A percentile compares a stretch with the other conserved stretches of the same genome.
Conservation (phyloP, 1,140 invertebrate species). For the Drosophila chauvacae region DNA sequence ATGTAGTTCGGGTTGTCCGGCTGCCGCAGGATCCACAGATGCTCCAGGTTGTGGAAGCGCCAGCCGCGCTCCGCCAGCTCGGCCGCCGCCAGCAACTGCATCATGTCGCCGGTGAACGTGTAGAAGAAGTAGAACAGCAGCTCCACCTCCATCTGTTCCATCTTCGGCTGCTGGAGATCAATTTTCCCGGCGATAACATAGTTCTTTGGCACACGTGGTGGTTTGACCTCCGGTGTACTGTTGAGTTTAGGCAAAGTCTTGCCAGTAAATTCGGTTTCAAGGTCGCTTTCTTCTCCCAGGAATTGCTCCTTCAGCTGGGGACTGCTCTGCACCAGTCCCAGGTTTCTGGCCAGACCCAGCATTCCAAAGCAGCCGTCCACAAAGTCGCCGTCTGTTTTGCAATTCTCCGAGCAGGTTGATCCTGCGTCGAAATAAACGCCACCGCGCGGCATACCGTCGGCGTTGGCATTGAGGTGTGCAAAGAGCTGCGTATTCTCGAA, state of each 20-base stretch:
- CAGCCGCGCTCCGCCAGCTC: conserved; percentile 64
- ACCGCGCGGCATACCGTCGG: conserved; percentile 46
- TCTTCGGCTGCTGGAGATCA: conserved; percentile 49
- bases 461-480: conserved; percentile 47
- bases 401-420: neutral
- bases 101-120: conserved; percentile 60
- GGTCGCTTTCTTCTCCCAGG: conserved; percentile 23
- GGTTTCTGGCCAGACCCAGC: conserved; percentile 38
- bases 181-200: neutral
- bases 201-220: conserved; percentile 21
- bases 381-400: neutral
- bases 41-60: conserved; percentile 59
- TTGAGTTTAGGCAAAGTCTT: neutral
- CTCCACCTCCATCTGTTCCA: conserved; percentile 59
- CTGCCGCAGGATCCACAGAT: conserved; percentile 55
- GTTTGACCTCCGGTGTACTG: conserved; percentile 12
- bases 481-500: conserved; percentile 35
- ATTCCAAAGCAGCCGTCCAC: conserved; percentile 48
- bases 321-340: conserved; percentile 20
- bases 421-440: conserved; percentile 45
- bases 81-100: conserved; percentile 68
- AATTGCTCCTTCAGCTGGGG: conserved; percentile 23
- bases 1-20: conserved; percentile 63
- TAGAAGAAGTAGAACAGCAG: conserved; percentile 68
- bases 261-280: conserved; percentile 7